Evolutionary conservation across 2,888 invertebrate genomes (phyloP).

Genomic region (Dinocampus coccinellae): DNA sequence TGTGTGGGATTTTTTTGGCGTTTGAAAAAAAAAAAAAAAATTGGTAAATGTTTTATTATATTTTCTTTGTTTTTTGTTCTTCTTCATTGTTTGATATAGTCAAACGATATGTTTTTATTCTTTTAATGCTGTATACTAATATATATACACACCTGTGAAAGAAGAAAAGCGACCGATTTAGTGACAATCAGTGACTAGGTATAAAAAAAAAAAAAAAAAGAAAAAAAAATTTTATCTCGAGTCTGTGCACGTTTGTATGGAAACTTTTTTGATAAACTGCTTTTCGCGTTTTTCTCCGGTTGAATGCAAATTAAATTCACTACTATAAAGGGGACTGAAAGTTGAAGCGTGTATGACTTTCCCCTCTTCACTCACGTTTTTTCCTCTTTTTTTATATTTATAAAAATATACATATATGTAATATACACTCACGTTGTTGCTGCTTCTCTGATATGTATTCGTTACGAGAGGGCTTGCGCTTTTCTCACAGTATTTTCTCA

Average conservation of each 20-base stretch:
- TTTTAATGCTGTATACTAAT: neutral
- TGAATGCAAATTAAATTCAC: slow-evolving; percentile 66
- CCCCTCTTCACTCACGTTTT: neutral
- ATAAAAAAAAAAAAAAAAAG: no score
- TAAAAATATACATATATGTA: neutral
- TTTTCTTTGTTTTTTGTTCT: neutral
- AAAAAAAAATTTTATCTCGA: neutral
- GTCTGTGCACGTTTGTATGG: slow-evolving; percentile 50
- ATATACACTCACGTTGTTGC: neutral
- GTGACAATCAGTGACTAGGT: neutral
- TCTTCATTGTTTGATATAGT: neutral
- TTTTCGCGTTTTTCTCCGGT: slow-evolving; percentile 63
- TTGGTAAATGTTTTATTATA: neutral
- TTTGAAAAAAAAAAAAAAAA: no score
- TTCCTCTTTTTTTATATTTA: slow-evolving; percentile 37
- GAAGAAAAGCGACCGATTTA: neutral
- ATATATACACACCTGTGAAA: neutral
- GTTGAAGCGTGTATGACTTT: slow-evolving; percentile 27
- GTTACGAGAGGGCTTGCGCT: neutral
- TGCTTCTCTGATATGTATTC: neutral
- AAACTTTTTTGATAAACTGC: slow-evolving; percentile 67
- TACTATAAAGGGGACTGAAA: slow-evolving; percentile 37
- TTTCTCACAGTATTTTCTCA: no score
- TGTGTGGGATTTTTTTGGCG: neutral
- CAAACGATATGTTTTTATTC: no score